Conservation (phyloP, 2,113 vertebrate species). For the Hylia prasina region DNA sequence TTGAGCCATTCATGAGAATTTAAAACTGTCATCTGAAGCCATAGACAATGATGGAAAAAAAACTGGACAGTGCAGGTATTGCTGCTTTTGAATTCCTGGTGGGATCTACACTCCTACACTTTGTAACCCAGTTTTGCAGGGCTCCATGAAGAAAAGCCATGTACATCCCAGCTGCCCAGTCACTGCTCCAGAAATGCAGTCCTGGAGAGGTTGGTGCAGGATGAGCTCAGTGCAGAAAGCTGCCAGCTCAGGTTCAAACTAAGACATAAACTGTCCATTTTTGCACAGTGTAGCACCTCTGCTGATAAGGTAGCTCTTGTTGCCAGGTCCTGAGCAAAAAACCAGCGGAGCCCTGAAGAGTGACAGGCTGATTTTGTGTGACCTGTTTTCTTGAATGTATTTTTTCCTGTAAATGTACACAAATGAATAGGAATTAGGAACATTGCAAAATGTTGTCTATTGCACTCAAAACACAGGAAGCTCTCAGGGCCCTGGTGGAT, state of each 20-base stretch:
- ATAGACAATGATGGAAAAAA: not conserved
- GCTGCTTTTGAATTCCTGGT: not conserved
- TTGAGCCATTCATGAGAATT: not conserved
- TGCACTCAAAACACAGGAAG: not conserved
- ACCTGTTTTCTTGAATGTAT: not conserved
- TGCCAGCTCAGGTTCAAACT: not conserved
- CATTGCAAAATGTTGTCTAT: not conserved
- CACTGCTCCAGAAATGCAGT: not conserved
- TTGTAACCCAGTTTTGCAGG: not conserved
- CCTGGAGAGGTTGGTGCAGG: not conserved
- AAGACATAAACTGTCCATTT: not conserved
- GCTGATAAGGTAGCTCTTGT: not conserved
- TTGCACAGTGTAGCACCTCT: not conserved
- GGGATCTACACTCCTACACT: not conserved
- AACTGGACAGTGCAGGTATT: fast-evolving
- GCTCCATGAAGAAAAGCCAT: not conserved
- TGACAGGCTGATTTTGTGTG: fast-evolving
- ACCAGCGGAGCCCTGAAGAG: not conserved
- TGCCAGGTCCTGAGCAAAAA: not conserved
- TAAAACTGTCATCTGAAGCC: not conserved
- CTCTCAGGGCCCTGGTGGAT: fast-evolving
- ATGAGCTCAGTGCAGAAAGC: not conserved
- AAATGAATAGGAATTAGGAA: not conserved
- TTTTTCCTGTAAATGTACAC: not conserved
- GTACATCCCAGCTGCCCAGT: not conserved